Conservation (phyloP, 2,797 vertebrate genomes). For the Sparidentex hasta region DNA sequence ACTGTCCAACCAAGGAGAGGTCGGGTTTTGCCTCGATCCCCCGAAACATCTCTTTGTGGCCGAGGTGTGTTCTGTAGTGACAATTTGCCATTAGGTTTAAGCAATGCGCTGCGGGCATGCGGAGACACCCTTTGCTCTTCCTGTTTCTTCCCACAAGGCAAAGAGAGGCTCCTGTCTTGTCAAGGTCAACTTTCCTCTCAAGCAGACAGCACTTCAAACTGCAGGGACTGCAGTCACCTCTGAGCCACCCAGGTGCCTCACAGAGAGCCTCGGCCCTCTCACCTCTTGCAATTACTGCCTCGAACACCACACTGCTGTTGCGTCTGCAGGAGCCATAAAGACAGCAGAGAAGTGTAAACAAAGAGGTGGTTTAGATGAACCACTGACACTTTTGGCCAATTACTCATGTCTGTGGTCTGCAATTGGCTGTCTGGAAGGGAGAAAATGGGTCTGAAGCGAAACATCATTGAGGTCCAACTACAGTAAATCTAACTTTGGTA, state of each 20-base stretch:
- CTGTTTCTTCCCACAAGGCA: conserved; percentile 74
- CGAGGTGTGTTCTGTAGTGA: conserved; percentile 68
- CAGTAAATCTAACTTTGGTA: conserved; percentile 50
- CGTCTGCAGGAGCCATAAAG: conserved; percentile 63
- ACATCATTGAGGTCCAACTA: conserved; percentile 51
- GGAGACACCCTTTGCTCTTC: conserved; percentile 69
- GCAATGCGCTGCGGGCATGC: conserved; percentile 67
- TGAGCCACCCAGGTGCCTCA: conserved; percentile 55
- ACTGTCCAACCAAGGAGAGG: conserved; percentile 60
- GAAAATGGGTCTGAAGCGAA: conserved; percentile 69
- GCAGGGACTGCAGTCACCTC: conserved; percentile 73
- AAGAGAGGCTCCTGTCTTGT: conserved; percentile 66
- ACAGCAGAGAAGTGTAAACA: conserved; percentile 66
- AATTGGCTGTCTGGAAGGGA: conserved; percentile 63
- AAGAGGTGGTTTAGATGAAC: conserved; percentile 68
- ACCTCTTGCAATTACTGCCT: conserved; percentile 73
- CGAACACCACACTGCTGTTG: conserved; percentile 51
- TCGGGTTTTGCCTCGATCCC: conserved; percentile 51
- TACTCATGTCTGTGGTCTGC: conserved; percentile 74
- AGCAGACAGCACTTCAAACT: conserved; percentile 73
- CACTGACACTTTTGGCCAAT: conserved; percentile 79
- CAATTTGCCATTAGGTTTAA: conserved; percentile 78
- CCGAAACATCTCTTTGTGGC: conserved; percentile 71
- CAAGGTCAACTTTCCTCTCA: conserved; percentile 81
- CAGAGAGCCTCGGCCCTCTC: conserved; percentile 57